phyloP scores from a whole-genome alignment of 2,888 invertebrate genomes.

The Orthonychiurus folsomi region DNA sequence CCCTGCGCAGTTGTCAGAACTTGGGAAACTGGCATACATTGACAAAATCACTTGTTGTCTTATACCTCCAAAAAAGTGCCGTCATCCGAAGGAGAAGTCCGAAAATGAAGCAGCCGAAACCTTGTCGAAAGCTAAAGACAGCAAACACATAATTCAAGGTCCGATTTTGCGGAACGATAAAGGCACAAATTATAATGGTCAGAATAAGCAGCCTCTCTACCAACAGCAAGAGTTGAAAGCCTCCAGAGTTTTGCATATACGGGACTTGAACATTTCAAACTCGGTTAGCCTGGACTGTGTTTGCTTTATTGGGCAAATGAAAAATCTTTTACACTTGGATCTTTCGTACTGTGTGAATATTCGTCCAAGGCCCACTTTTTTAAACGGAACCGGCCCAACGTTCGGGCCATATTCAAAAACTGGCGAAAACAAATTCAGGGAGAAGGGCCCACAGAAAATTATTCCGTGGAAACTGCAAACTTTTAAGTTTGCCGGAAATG shows the following conservation, averaged over 20 bases:
- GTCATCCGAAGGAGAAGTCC: neutral
- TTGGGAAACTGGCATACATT: neutral
- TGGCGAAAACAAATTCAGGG: neutral
- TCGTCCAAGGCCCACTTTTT: neutral
- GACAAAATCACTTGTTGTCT: neutral
- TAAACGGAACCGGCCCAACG: neutral
- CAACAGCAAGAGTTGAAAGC: neutral
- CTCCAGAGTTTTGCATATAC: neutral
- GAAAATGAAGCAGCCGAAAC: neutral
- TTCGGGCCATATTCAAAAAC: neutral
- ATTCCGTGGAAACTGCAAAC: no score
- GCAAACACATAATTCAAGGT: no score
- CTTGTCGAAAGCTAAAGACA: neutral
- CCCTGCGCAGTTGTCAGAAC: neutral
- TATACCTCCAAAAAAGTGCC: neutral
- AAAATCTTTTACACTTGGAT: neutral
- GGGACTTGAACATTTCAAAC: neutral
- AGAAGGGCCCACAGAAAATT: neutral
- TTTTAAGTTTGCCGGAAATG: neutral
- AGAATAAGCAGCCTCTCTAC: no score
- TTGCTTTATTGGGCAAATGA: neutral
- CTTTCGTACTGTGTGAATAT: neutral
- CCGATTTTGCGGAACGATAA: no score
- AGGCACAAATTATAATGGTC: no score
- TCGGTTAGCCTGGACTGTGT: neutral